These are phyloP conservation scores for Brachyopa scutellaris DNA, from an alignment of 2,888 invertebrate genomes.

Conservation along the genomic window DNA sequence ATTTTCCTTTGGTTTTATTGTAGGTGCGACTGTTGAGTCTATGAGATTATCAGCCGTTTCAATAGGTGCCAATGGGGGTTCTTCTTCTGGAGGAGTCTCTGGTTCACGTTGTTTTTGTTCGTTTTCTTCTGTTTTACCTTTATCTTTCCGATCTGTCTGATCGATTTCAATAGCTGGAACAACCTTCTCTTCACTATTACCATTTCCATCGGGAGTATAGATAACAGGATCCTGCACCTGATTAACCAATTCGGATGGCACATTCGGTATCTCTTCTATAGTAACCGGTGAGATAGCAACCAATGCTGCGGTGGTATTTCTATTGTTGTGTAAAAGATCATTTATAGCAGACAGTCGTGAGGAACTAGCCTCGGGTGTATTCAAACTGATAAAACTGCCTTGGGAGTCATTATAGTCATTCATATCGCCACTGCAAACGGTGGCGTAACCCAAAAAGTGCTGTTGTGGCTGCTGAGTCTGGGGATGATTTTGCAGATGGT, in stretches of 20 bases:
- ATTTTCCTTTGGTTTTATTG: neutral
- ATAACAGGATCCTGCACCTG: neutral
- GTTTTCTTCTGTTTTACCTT: neutral
- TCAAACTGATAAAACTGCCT: slow-evolving; percentile 77
- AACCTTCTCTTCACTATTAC: neutral
- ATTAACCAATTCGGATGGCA: neutral
- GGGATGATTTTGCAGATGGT: slow-evolving; percentile 44
- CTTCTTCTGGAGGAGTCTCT: slow-evolving; percentile 32
- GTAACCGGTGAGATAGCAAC: slow-evolving; percentile 75
- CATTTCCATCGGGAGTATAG: neutral
- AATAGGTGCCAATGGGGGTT: neutral
- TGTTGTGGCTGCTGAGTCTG: slow-evolving; percentile 26
- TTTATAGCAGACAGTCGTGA: slow-evolving; percentile 80
- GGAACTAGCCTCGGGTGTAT: slow-evolving; percentile 78
- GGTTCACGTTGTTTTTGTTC: neutral
- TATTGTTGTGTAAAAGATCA: slow-evolving; percentile 80
- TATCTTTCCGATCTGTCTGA: neutral
- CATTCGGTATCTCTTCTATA: neutral
- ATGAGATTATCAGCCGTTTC: neutral
- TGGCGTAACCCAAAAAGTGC: slow-evolving; percentile 74
- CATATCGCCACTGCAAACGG: slow-evolving; percentile 58
- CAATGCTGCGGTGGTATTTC: slow-evolving; percentile 78
- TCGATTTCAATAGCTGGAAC: neutral
- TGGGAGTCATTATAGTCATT: slow-evolving; percentile 58
- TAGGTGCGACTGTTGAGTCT: neutral